Percentiles rank a stretch among this genome's conserved stretches.
These are phyloP conservation scores for Rhadina sibilatrix DNA, from an alignment of 2,113 vertebrate genomes.

Conservation along the genomic window DNA sequence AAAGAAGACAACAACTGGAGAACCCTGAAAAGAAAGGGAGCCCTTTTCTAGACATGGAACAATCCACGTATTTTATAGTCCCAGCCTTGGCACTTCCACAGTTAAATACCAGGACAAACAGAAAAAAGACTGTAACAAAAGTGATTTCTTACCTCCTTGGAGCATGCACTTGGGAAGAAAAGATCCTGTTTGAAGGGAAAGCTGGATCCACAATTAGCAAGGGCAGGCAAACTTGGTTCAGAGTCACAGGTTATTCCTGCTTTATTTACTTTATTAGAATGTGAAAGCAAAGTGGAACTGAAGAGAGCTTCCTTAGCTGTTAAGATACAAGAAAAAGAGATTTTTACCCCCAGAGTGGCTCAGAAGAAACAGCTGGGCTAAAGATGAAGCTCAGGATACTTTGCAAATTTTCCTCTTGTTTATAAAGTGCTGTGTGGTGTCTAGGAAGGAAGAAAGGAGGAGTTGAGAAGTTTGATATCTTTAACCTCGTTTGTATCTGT, in stretches of 20 bases:
- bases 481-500: neutral
- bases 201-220: neutral
- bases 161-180: neutral
- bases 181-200: neutral
- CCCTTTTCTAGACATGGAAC: neutral
- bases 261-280: neutral
- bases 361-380: neutral
- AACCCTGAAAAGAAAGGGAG: neutral
- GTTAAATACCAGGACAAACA: neutral
- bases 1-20: neutral
- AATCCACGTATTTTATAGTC: neutral
- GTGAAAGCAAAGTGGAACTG: neutral
- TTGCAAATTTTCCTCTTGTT: neutral
- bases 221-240: neutral
- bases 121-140: neutral
- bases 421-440: neutral
- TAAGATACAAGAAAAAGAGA: neutral
- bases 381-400: neutral
- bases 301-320: neutral
- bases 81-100: neutral
- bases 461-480: neutral
- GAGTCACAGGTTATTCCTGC: neutral
- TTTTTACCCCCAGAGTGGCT: neutral
- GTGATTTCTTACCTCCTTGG: constrained; percentile 1
- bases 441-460: neutral